Percentiles rank a stretch among this genome's conserved stretches.
These are phyloP conservation scores for Nematopogon swammerdamellus DNA, from an alignment of 2,888 invertebrate genomes.

Conservation along the genomic window DNA sequence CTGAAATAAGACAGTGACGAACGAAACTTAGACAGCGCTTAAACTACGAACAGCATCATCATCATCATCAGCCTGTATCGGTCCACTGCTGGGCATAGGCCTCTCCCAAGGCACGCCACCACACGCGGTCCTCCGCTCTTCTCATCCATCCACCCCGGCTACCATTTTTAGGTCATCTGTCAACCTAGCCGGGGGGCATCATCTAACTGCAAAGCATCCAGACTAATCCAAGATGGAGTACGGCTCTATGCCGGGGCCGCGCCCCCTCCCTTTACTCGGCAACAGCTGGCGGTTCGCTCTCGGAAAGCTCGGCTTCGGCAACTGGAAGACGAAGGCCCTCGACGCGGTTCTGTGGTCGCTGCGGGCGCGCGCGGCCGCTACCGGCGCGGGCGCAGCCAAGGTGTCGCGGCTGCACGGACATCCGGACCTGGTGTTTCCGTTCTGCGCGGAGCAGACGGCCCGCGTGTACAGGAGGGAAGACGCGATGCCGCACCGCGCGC, in stretches of 20 bases:
- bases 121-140: too few relatives aligned
- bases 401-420: slow-evolving; percentile 72
- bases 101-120: too few relatives aligned
- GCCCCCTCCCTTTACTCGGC: slow-evolving; percentile 68
- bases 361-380: slow-evolving; percentile 43
- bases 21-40: too few relatives aligned
- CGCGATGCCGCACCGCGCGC: slow-evolving; percentile 66
- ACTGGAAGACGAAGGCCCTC: slow-evolving; percentile 51
- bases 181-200: too few relatives aligned
- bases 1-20: too few relatives aligned
- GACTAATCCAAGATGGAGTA: slow-evolving; percentile 33
- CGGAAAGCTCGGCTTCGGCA: slow-evolving; percentile 26
- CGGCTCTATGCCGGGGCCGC: slow-evolving; percentile 70
- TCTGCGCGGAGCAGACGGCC: slow-evolving; percentile 70
- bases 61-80: too few relatives aligned
- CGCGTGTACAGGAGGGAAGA: slow-evolving; percentile 69
- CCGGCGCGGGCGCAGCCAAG: slow-evolving; percentile 53
- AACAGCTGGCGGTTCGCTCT: slow-evolving; percentile 79
- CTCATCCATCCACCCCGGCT: too few relatives aligned
- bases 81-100: too few relatives aligned
- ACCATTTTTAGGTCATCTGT: too few relatives aligned
- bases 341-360: slow-evolving; percentile 47
- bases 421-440: slow-evolving; percentile 71
- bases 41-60: too few relatives aligned
- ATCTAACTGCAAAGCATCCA: too few relatives aligned